phyloP scores from a whole-genome alignment of 2,888 invertebrate genomes.

The Mesochorus sp. region DNA sequence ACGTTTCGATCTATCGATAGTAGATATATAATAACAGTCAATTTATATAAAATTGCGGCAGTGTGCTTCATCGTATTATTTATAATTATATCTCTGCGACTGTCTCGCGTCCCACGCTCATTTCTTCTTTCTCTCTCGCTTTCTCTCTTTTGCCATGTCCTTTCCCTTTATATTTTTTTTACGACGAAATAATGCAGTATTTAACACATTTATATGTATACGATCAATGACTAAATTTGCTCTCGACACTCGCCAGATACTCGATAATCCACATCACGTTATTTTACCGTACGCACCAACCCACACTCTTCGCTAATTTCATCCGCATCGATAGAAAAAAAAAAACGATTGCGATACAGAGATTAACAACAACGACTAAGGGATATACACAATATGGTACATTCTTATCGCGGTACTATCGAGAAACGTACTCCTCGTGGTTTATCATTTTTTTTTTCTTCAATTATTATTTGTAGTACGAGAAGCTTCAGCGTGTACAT shows the following conservation, averaged over 20 bases:
- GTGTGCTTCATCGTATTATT: conserved; percentile 74
- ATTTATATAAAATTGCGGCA: conserved; percentile 78
- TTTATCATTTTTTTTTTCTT: neutral
- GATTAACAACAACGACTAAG: neutral
- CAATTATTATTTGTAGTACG: no score
- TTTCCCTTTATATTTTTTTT: conserved; percentile 9
- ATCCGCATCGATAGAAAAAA: conserved; percentile 9
- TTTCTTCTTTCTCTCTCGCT: conserved; percentile 9
- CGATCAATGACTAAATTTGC: conserved; percentile 38
- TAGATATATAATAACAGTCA: conserved; percentile 72
- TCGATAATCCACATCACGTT: conserved; percentile 36
- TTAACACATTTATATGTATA: conserved; percentile 64
- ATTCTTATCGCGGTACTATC: conserved; percentile 20
- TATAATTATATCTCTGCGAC: conserved; percentile 63
- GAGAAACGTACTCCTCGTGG: conserved; percentile 27
- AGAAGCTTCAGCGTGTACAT: no score
- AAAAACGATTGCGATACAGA: conserved; percentile 8
- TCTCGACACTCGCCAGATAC: conserved; percentile 61
- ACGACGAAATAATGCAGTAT: conserved; percentile 56
- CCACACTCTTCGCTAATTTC: conserved; percentile 23
- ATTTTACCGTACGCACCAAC: neutral
- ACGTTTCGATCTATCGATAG: conserved; percentile 51
- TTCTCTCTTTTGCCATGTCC: conserved; percentile 3
- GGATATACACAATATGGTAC: conserved; percentile 10
- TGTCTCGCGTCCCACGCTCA: conserved; percentile 57